Conservation (phyloP, 2,888 invertebrate species). For the Rhingia campestris region DNA sequence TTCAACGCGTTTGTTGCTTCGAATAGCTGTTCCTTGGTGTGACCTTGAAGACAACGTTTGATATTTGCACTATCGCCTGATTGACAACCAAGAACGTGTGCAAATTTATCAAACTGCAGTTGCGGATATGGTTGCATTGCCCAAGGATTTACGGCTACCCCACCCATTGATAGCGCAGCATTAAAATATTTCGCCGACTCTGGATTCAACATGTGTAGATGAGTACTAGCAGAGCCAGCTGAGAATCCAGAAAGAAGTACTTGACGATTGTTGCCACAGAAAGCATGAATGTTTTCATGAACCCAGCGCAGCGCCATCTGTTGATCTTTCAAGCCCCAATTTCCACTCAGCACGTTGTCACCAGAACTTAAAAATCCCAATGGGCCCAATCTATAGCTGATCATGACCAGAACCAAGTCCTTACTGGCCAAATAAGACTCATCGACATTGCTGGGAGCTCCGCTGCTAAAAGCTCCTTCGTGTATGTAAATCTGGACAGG, state of each 20-base stretch:
- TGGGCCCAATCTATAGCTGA: constrained; percentile 88
- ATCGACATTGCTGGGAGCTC: not conserved
- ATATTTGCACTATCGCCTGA: constrained; percentile 81
- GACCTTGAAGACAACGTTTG: constrained; percentile 86
- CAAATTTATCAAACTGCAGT: not conserved
- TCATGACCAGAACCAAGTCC: constrained; percentile 86
- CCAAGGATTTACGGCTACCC: constrained; percentile 68
- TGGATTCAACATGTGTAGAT: constrained; percentile 87
- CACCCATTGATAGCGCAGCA: constrained; percentile 70
- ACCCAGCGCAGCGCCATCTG: constrained; percentile 87
- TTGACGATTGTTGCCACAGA: constrained; percentile 88
- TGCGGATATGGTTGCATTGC: constrained; percentile 42
- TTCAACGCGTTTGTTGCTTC: constrained; percentile 79
- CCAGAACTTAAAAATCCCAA: constrained; percentile 89
- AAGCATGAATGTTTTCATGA: constrained; percentile 86
- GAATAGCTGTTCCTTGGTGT: constrained; percentile 85
- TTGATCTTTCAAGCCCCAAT: constrained; percentile 90
- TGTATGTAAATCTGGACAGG: constrained; percentile 13
- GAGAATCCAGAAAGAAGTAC: constrained; percentile 88
- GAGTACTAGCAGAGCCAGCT: constrained; percentile 89
- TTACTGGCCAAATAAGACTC: not conserved
- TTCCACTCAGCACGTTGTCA: constrained; percentile 87
- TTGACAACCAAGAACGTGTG: not conserved
- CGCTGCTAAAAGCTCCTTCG: constrained; percentile 16
- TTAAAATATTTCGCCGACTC: constrained; percentile 82